Base-by-base conservation (phyloP, 2,113 vertebrate species). In the Corythoichthys intestinalis region DNA sequence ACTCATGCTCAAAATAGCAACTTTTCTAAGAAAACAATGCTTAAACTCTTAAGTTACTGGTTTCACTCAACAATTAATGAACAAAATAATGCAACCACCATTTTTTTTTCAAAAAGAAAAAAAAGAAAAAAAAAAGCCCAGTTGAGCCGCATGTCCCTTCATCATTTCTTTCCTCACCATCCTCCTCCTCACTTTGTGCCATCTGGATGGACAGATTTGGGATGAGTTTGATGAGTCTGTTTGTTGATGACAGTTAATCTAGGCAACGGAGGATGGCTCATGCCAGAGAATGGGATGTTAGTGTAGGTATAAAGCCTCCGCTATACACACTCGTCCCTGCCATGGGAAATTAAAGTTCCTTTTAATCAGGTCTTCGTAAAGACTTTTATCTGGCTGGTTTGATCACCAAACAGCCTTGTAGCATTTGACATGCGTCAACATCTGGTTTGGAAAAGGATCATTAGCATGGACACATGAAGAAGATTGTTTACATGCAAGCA, bases 131-230 rank as follows among this genome's bases (percentile, higher is more conserved):
- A 60, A 17, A 17, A 6, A 5, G 6, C 2, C 77, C 68, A 74
- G 79, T 5, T 79, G 66, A 73, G 48, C 38, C 56, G 41, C 3
- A 10, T 65, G 59, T 65, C 34, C 74, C 53, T 65, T 65, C 79
- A 58, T 74, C 62, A 68, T 78, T 71, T 65, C 68, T 39, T 65
- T 70, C 67, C 10, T 66, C 54, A 37, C 12, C 54, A 35, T 57
- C 58, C 76, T 78, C 72, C 71, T 78, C 74, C 76, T 70, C 62
- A 77, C 71, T 63, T 74, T 72, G 78, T 74, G 67, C 87, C 89
- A 91, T 91, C 88, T 91, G 90, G 75, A 80, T 72, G 62, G 84
- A 80, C 82, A 88, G 88, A 83, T 85, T 86, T 80, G 71, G 72
- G 56, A 83, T 81, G 84, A 87, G 78, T 78, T 48, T 70, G 68